Conservation (phyloP, 2,888 invertebrate species). For the Rotaria magnacalcarata region DNA sequence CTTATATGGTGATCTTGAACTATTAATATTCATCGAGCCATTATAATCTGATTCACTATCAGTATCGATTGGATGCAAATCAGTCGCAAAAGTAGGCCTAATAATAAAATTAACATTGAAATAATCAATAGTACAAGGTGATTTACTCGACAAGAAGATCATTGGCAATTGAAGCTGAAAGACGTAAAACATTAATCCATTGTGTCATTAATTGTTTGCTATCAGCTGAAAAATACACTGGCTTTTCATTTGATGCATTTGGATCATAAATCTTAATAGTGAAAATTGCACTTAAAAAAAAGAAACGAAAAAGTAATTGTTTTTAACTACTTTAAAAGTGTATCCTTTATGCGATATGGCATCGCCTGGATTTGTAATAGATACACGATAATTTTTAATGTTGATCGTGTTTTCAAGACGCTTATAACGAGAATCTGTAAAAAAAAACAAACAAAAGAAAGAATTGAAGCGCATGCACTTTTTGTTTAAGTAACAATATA, state of each 20-base stretch:
- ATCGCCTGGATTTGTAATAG: background rate
- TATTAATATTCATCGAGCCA: background rate
- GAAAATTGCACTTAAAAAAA: background rate
- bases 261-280: background rate
- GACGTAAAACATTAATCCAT: constrained; percentile 35
- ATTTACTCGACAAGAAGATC: background rate
- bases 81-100: background rate
- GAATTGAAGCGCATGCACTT: too few relatives aligned
- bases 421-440: background rate
- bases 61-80: constrained; percentile 5
- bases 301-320: background rate
- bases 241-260: background rate
- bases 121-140: background rate
- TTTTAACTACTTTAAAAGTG: constrained; percentile 10
- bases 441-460: background rate
- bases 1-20: background rate
- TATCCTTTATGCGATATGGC: constrained; percentile 15
- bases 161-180: constrained; percentile 19
- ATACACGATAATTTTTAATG: constrained; percentile 10
- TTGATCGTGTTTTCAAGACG: constrained; percentile 12
- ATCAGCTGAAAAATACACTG: background rate
- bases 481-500: background rate
- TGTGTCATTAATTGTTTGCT: constrained; percentile 13
- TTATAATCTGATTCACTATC: background rate
- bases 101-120: background rate